Conservation (phyloP, 64 coral and sea anemone species). For the Trachythela sp. region DNA sequence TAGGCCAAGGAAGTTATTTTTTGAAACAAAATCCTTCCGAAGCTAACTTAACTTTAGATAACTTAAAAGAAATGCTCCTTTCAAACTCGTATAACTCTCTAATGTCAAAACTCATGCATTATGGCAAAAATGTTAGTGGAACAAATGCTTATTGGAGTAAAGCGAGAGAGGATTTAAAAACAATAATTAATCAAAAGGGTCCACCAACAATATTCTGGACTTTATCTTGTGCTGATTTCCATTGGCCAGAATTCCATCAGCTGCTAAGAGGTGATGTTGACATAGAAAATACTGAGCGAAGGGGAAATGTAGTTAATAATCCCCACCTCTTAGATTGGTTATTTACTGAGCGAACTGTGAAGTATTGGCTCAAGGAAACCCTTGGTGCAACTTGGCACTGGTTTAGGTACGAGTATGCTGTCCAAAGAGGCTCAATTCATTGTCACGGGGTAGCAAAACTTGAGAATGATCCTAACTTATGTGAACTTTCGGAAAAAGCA, state of each 20-base stretch:
- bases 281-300: not conserved
- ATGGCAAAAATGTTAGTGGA: not conserved
- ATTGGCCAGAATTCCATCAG: not conserved
- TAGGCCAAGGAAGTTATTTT: not conserved
- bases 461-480: not conserved
- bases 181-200: not conserved
- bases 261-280: not conserved
- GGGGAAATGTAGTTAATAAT: not conserved
- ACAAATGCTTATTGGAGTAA: not conserved
- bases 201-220: not conserved
- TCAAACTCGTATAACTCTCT: not conserved
- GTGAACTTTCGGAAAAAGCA: not conserved
- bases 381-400: not conserved
- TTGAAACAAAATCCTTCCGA: not conserved
- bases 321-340: constrained; percentile 6
- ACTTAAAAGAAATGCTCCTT: not conserved
- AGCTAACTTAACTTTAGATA: not conserved
- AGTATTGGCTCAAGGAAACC: not conserved
- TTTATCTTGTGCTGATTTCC: not conserved
- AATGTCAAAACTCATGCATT: not conserved
- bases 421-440: not conserved
- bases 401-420: not conserved
- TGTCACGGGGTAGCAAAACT: not conserved
- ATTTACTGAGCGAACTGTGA: not conserved
- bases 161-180: not conserved